Conservation (phyloP, 30 jellyfish, hydroid and myxozoan species). For the Turritopsis rubra region DNA sequence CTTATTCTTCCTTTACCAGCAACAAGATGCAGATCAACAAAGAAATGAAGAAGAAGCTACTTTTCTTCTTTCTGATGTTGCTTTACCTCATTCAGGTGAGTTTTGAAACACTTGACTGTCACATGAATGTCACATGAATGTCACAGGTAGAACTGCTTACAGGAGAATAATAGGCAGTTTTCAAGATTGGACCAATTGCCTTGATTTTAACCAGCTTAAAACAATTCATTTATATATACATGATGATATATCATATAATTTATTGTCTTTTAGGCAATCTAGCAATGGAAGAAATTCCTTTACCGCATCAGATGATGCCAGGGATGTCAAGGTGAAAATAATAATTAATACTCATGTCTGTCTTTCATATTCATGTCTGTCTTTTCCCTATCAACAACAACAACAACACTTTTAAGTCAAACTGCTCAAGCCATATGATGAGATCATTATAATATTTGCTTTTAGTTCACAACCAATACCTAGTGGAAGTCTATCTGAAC, state of each 20-base stretch:
- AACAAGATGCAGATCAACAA: conserved; percentile 61
- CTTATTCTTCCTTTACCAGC: conserved; percentile 16
- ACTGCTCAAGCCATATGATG: too few species aligned
- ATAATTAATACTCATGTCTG: too few species aligned
- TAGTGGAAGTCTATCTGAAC: conserved; percentile 13
- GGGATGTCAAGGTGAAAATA: conserved; percentile 22
- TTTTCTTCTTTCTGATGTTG: conserved; percentile 69
- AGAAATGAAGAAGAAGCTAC: conserved; percentile 60
- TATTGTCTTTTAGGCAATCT: conserved; percentile 6
- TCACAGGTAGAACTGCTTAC: too few species aligned
- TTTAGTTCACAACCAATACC: not conserved
- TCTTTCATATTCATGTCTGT: too few species aligned
- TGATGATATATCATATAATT: not conserved
- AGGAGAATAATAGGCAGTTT: too few species aligned
- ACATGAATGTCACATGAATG: too few species aligned
- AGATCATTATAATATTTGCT: not conserved
- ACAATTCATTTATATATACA: not conserved
- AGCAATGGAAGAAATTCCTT: conserved; percentile 44
- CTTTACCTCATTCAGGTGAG: conserved; percentile 91
- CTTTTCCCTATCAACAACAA: too few species aligned
- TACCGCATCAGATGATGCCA: conserved; percentile 37
- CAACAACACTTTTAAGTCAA: too few species aligned
- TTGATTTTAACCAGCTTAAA: not conserved
- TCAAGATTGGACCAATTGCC: not conserved
- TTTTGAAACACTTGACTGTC: not conserved